These are phyloP conservation scores for Athetis lepigone DNA, from an alignment of 2,888 invertebrate species.

Conservation along the genomic window DNA sequence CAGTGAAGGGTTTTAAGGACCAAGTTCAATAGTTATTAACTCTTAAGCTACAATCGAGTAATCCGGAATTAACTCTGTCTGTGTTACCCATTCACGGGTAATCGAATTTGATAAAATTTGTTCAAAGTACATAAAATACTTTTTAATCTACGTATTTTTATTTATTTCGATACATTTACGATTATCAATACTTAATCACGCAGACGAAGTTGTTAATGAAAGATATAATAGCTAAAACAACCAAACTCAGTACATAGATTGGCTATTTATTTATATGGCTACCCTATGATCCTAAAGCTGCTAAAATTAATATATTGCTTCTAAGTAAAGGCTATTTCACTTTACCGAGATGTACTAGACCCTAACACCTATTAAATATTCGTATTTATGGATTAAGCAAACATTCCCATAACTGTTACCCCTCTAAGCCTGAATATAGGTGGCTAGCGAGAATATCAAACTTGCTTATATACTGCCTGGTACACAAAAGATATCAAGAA, in stretches of 20 bases:
- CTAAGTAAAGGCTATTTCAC: not conserved
- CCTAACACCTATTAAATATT: not conserved
- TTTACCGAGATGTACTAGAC: not conserved
- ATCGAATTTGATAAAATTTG: too few species aligned
- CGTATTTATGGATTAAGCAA: slow-evolving; percentile 6
- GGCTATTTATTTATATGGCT: too few species aligned
- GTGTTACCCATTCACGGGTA: too few species aligned
- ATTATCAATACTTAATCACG: too few species aligned
- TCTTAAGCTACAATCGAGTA: too few species aligned
- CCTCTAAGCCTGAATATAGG: slow-evolving; percentile 16
- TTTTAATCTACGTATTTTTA: too few species aligned
- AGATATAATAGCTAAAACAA: too few species aligned
- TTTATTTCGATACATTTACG: too few species aligned
- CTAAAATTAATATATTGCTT: not conserved
- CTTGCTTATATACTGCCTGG: not conserved
- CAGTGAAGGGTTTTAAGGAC: not conserved
- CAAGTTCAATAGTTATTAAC: not conserved
- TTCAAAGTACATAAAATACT: too few species aligned
- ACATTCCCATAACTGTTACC: not conserved
- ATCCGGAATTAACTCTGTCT: too few species aligned
- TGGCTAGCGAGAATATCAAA: not conserved
- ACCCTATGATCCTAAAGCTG: not conserved
- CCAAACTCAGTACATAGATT: not conserved
- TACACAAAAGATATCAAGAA: not conserved
- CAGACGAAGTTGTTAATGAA: too few species aligned